Evolutionary conservation across 2,888 invertebrate genomes (phyloP).

Genomic region (Aphidius colemani): DNA sequence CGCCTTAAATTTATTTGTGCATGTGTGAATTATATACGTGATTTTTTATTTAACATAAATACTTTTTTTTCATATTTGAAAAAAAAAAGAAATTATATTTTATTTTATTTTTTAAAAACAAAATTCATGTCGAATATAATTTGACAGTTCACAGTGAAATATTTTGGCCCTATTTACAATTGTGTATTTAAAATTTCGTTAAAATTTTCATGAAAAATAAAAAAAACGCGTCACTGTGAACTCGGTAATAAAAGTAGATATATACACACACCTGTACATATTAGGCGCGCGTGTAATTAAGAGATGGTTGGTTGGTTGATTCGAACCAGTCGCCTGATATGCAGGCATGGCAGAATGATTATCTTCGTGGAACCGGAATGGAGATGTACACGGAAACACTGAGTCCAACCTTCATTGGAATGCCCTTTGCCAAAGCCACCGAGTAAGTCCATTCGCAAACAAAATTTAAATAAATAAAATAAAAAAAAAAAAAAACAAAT

Average conservation of each 20-base stretch:
- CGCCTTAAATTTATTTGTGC: conserved; percentile 48
- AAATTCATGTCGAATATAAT: no score
- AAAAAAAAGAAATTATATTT: conserved; percentile 14
- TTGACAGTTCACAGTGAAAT: conserved; percentile 17
- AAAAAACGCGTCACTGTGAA: conserved; percentile 40
- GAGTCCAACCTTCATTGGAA: conserved; percentile 96
- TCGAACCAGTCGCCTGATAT: conserved; percentile 84
- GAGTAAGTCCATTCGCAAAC: conserved; percentile 83
- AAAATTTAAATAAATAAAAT: no score
- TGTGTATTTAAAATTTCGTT: neutral
- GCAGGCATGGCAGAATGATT: conserved; percentile 99
- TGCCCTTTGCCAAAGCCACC: conserved; percentile 97
- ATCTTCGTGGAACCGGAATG: conserved; percentile 99
- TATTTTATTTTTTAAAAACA: no score
- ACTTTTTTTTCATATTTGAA: neutral
- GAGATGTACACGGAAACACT: conserved; percentile 99
- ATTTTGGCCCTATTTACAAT: no score
- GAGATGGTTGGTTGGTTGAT: conserved; percentile 59
- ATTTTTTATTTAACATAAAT: conserved; percentile 30
- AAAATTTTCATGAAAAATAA: no score
- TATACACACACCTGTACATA: conserved; percentile 36
- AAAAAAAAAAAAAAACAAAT: conserved; percentile 43
- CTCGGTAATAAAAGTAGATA: conserved; percentile 25
- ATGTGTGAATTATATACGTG: conserved; percentile 48
- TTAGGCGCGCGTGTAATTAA: conserved; percentile 58